Evolutionary conservation across 1,140 invertebrate genomes (phyloP), one percentile per base, ranked within the genome.

Genomic region (Belonocnema kinseyi): DNA sequence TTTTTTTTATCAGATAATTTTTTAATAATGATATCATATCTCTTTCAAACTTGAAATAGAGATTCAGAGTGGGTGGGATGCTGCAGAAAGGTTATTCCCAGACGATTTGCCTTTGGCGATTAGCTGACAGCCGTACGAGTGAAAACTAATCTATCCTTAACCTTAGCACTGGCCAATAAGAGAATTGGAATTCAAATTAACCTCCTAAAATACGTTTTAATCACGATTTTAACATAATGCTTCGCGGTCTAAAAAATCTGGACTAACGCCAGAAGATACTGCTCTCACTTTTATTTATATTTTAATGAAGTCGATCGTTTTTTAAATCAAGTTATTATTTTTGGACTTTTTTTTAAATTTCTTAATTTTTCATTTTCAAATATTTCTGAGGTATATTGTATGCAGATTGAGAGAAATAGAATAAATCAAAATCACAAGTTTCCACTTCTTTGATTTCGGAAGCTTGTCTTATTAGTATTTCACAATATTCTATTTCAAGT

Each of bases 101-200:
- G 7, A 17, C 17, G 6, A n/a, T n/a, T 54, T 54, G 16, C 83
- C 84, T 75, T 76, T 77, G 83, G 83, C 82, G 83, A 86, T 80
- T 88, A 86, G 84, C 86, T 85, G 84, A 86, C 82, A 85, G 80
- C 78, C 53, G 80, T 78, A 81, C 75, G 78, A 82, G 78, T 81
- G 79, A 84, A 82, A 86, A 86, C 82, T 86, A 87, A 88, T 87
- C 85, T 86, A 87, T 88, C 81, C 85, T 83, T 87, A 73, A n/a
- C n/a, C n/a, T n/a, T n/a, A n/a, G n/a, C n/a, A 75, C 73, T 71
- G 77, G 75, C 81, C 66, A 77, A 77, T 53, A 74, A 81, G 76
- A 78, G 77, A 84, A 86, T 85, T 79, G 83, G 87, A 81, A 84
- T 85, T 87, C 83, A 83, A 80, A 88, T 85, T 79, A 78, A 83